These are phyloP conservation scores for Emydocephalus ijimae DNA, from an alignment of 2,113 vertebrate species.

Conservation along the genomic window DNA sequence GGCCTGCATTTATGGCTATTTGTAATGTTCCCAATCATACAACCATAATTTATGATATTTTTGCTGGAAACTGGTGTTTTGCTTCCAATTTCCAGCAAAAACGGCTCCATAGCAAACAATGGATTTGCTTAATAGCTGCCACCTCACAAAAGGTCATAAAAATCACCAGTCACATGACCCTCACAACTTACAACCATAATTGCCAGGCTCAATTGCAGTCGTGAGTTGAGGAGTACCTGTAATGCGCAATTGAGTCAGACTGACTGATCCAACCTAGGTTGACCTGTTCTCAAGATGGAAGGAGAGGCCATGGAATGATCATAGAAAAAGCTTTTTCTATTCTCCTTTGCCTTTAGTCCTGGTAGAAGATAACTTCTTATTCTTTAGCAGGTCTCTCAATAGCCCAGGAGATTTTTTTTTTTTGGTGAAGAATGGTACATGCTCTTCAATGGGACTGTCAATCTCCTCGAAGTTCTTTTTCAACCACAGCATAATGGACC, in stretches of 20 bases:
- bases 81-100: background rate
- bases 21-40: background rate
- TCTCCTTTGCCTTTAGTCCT: background rate
- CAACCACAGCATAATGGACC: background rate
- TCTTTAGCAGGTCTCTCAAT: background rate
- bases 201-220: background rate
- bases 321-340: background rate
- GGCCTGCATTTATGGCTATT: background rate
- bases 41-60: background rate
- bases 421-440: background rate
- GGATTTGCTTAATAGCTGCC: background rate
- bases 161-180: background rate
- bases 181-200: background rate
- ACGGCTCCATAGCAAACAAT: background rate
- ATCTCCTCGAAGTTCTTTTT: background rate
- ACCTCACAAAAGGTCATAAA: background rate
- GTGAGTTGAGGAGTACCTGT: background rate
- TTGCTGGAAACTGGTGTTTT: background rate
- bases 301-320: background rate
- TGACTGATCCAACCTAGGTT: too few relatives aligned
- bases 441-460: background rate
- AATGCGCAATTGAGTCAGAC: background rate
- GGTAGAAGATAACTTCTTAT: background rate
- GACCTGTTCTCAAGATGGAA: background rate
- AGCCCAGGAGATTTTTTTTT: background rate